Base-by-base conservation (phyloP, 2,113 vertebrate species). In the Silurus asotus region DNA sequence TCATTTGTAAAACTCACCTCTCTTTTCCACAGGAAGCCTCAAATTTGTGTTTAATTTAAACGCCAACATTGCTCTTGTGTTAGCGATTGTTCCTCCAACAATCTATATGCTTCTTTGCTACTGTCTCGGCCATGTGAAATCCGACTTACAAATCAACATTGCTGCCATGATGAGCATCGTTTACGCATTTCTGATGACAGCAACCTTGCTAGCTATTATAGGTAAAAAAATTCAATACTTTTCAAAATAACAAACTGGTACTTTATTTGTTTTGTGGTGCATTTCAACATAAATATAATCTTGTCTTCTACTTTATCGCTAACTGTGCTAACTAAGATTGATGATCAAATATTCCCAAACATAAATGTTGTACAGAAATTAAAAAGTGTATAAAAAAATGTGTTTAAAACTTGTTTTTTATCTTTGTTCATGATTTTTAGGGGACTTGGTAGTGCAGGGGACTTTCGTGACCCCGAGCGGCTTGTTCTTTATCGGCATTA, bases 131-230 rank as follows among this genome's bases (percentile, higher is more conserved):
- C 85, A 86, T 7, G 37, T 9, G 10, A 81, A 65, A 81, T 3
- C 92, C 2, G 87, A 93, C 86, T 92, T 88, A 69, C 94, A 95
- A 87, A 92, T 95, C 65, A 87, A 3, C 0, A 49, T 94, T 23
- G 94, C 94, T 80, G 94, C 67, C 0, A 0, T 93, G 17, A 8
- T 95, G 80, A 95, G 94, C 51, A 4, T 94, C 25, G 5, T 90
- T 0, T 94, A 94, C n/a, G 92, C 92, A 4, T 93, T 95, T 85
- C 91, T 95, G 19, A 95, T 95, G 94, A 72, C 92, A 79, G 90
- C 88, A 10, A 91, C 91, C 13, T 20, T 89, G 0, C 74, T 95
- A 56, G 64, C 91, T 1, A 93, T 95, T n/a, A 81, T 94, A 0
- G 91, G 93, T 94, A 88, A 87, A 91, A 69, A 13, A 59, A 11